These are phyloP conservation scores for Iselma pallidipennis DNA, from an alignment of 2,888 invertebrate species.

Conservation along the genomic window DNA sequence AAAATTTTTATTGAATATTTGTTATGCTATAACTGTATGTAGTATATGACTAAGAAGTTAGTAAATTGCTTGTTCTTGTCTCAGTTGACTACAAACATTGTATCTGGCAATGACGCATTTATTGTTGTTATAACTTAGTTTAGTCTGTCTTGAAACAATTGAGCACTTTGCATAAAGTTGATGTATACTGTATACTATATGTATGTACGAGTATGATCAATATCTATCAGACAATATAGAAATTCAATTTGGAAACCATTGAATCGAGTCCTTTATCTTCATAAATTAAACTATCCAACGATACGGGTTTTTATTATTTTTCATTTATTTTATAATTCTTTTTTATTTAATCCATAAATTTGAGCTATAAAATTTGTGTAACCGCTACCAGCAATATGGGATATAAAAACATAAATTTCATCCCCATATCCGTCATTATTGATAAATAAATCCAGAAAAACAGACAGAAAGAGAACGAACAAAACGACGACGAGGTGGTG, in stretches of 20 bases:
- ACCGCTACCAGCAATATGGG: neutral
- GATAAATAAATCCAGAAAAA: neutral
- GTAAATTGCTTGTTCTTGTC: constrained; percentile 21
- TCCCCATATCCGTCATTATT: neutral
- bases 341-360: neutral
- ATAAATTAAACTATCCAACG: neutral
- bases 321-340: neutral
- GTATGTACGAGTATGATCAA: too few species aligned
- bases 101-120: constrained; percentile 23
- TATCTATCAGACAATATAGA: too few species aligned
- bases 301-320: neutral
- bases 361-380: neutral
- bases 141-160: constrained; percentile 20
- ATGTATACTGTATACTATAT: neutral
- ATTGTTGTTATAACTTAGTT: constrained; percentile 23
- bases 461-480: too few species aligned
- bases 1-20: too few species aligned
- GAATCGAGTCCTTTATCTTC: neutral
- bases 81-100: constrained; percentile 13
- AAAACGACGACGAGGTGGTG: too few species aligned
- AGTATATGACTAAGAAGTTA: constrained; percentile 9
- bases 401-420: neutral
- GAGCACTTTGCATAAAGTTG: neutral
- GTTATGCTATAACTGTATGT: too few species aligned
- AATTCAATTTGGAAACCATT: too few species aligned